These are phyloP conservation scores for Leucopsar rothschildi DNA, from an alignment of 2,113 vertebrate species.

Conservation along the genomic window DNA sequence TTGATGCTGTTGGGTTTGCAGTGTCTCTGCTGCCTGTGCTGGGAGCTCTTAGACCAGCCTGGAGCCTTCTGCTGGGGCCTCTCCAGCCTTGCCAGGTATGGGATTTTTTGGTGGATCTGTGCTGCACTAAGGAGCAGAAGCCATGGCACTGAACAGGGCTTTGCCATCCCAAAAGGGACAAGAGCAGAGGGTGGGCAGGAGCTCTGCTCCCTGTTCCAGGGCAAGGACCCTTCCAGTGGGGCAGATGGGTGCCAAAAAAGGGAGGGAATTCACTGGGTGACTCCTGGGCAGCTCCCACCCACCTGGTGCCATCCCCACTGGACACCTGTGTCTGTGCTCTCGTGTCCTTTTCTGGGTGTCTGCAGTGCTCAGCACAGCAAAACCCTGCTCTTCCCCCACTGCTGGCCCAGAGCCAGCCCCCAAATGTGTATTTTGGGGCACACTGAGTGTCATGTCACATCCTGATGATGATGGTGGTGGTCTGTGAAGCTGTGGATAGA, in stretches of 20 bases:
- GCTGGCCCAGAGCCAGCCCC: not conserved
- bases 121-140: not conserved
- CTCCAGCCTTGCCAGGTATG: not conserved
- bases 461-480: no score
- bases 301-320: not conserved
- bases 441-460: rapidly evolving
- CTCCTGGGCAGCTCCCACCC: not conserved
- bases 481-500: not conserved
- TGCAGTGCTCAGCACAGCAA: not conserved
- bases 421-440: not conserved
- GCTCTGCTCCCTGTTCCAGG: not conserved
- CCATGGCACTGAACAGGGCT: not conserved
- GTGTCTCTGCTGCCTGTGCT: not conserved
- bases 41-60: not conserved
- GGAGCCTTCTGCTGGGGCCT: not conserved
- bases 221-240: not conserved
- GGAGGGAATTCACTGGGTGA: not conserved
- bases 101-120: not conserved
- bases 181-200: not conserved
- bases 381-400: not conserved
- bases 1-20: not conserved
- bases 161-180: not conserved
- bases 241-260: not conserved
- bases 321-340: not conserved
- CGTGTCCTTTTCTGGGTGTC: not conserved